These are phyloP conservation scores for Pyrocephalus nanus DNA, from an alignment of 2,797 vertebrate species.

Conservation along the genomic window DNA sequence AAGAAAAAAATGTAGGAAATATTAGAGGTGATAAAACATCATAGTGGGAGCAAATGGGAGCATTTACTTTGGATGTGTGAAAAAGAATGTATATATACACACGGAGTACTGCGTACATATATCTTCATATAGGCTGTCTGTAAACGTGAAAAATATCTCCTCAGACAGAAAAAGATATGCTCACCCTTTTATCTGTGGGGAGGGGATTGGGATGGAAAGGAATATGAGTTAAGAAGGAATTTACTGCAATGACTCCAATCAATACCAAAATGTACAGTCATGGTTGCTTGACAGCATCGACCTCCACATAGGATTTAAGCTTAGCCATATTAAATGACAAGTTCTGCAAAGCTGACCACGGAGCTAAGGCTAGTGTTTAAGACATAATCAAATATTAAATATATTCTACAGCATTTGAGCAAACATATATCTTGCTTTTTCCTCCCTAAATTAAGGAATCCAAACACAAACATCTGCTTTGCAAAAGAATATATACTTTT, in stretches of 20 bases:
- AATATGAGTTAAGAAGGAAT: constrained; percentile 77
- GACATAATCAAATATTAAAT: constrained; percentile 74
- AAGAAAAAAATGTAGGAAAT: constrained; percentile 33
- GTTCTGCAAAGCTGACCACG: constrained; percentile 75
- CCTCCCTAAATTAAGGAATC: constrained; percentile 45
- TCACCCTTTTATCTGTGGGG: constrained; percentile 70
- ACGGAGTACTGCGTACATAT: not conserved
- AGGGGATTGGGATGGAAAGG: constrained; percentile 66
- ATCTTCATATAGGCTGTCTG: constrained; percentile 49
- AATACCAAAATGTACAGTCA: constrained; percentile 84
- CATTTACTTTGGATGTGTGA: not conserved
- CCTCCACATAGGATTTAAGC: constrained; percentile 77
- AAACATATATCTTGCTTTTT: constrained; percentile 19
- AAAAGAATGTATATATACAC: not conserved
- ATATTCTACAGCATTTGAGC: constrained; percentile 52
- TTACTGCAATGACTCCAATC: constrained; percentile 80
- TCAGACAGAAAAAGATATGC: constrained; percentile 68
- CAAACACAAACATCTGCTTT: constrained; percentile 44
- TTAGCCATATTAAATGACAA: constrained; percentile 78
- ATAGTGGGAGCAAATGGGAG: not conserved
- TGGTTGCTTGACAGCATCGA: constrained; percentile 80
- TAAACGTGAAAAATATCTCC: constrained; percentile 66
- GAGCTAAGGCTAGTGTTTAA: constrained; percentile 72
- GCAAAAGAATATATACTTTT: constrained; percentile 64
- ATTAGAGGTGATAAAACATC: constrained; percentile 35